phyloP scores from a whole-genome alignment of 2,797 vertebrate genomes.

The Poecile montanus region DNA sequence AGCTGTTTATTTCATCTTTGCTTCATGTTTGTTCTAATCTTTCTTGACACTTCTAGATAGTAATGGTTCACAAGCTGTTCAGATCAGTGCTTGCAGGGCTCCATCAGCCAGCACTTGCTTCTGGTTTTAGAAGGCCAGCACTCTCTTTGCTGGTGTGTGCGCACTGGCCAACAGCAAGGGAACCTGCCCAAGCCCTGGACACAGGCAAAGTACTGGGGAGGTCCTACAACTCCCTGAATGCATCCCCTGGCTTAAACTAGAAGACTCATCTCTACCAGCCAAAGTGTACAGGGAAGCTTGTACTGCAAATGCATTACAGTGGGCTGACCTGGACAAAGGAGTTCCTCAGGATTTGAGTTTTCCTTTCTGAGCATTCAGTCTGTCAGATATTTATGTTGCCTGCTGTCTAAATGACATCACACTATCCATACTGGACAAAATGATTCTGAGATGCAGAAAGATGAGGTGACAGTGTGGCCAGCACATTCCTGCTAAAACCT shows the following conservation, averaged over 20 bases:
- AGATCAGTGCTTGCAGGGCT: conserved; percentile 32
- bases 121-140: not conserved
- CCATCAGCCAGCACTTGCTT: not conserved
- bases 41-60: conserved; percentile 71
- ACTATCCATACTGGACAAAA: not conserved
- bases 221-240: not conserved
- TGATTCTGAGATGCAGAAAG: not conserved
- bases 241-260: not conserved
- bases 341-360: not conserved
- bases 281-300: not conserved
- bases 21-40: conserved; percentile 77
- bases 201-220: not conserved
- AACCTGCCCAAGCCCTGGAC: not conserved
- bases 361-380: not conserved
- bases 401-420: not conserved
- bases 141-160: not conserved
- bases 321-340: not conserved
- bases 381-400: not conserved
- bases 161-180: not conserved
- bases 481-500: not conserved
- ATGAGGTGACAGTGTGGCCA: not conserved
- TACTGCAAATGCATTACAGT: not conserved
- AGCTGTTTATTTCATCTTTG: conserved; percentile 75
- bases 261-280: not conserved
- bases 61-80: conserved; percentile 72